Base-by-base conservation (phyloP, 2,888 invertebrate genomes). In the Acanthacorydalis orientalis region DNA sequence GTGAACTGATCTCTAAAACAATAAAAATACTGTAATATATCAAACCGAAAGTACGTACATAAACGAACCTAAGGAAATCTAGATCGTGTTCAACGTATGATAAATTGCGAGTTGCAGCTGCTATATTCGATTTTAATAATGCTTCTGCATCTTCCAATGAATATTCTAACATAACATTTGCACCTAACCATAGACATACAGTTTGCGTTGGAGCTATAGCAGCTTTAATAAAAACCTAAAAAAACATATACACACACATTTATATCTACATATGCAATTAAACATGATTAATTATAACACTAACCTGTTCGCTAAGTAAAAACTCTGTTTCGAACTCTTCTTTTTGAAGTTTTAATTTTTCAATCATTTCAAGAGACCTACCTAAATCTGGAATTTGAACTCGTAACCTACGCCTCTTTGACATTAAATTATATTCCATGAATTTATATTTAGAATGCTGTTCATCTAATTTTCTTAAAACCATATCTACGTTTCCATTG, bases 141-240 rank as follows among this genome's bases (percentile, higher is more conserved):
- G 77, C 75, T 63, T 89, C 82, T 32, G 95, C 95, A 68, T 95
- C 96, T 54, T 87, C 83, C 55, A 96, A 68, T 31, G 82, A 78
- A 68, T 96, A 97, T 68, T 97, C 96, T 58, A 97, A 69, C 96
- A 97, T 97, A 6, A 96, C 92, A 72, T 95, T 96, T 2, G 96
- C 86, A 40, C 86, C 86, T 47, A 86, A 67, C 85, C 86, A 86
- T 47, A 86, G 65, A 55, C 77, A 83, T 11, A 96, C 93, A 58
- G 78, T 88, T 57, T 93, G 81, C 23, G 92, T 91, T 2, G 93
- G 92, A 53, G 84, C 83, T 53, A 96, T 78, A 57, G 75, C 72
- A 1, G 96, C 93, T 70, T 84, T 79, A 37, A 83, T 74, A 54
- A 68, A 67, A 23, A 65, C 31, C 38, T 39, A 38, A 44, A 45